Base-by-base conservation (phyloP, 1,140 invertebrate genomes). In the Drosophila pseudoananassae region DNA sequence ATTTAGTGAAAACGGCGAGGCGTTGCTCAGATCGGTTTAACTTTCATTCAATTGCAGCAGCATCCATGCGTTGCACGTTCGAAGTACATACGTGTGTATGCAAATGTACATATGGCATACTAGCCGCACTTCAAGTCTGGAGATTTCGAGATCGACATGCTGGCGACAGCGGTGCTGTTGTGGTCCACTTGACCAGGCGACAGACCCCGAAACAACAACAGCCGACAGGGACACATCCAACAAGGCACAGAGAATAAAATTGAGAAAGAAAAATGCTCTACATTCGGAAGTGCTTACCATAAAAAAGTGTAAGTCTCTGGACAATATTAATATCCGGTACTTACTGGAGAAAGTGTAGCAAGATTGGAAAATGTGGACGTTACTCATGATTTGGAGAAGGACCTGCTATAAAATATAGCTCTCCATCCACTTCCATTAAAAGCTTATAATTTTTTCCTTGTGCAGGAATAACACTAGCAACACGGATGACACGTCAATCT, bases 1-100 rank as follows among this genome's bases (percentile, higher is more conserved):
- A 75, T 87, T 82, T 78, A 71, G 82, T 75, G 75, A 88, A 87
- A 88, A 78, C 43, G 23, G 43, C 75, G 70, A 78, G 69, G 74
- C 82, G 53, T 74, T 64, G 69, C 70, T 58, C 54, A 38, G 25
- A 25, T 29, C 31, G 61, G 33, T 12, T 47, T 14, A 33, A 85
- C 81, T 87, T 85, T 85, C 81, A 74, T 87, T 85, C 82, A 68
- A 64, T 81, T 59, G 68, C 63, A 17, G 65, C 63, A 49, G 59
- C 56, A 12, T 47, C 49, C 31, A 72, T 47, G 73, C 70, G 53
- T 29, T 8, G 9, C 43, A 45, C 65, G 47, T 78, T 81, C 69
- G 50, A 75, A 85, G 2, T 81, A 78, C 74, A 81, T 87, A 81
- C 66, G 49, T 36, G n/a, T 1, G 1, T 27, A 27, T 27, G 6